These are phyloP conservation scores for Adelges cooleyi DNA, from an alignment of 1,140 invertebrate genomes.

Conservation along the genomic window DNA sequence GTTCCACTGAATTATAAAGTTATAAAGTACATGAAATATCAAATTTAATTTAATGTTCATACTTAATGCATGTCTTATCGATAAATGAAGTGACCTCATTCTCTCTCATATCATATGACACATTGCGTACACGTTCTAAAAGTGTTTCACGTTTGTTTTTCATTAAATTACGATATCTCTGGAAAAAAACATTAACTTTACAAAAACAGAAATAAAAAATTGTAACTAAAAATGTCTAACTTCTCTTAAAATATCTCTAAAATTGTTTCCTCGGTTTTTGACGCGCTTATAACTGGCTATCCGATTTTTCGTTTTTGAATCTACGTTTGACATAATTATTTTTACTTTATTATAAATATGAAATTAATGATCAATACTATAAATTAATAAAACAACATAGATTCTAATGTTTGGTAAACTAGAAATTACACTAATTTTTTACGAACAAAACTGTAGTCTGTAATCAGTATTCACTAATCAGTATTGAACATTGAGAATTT, in stretches of 20 bases:
- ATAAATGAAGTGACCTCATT: slow-evolving; percentile 16
- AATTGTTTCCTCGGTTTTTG: not conserved
- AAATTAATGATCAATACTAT: too few relatives aligned
- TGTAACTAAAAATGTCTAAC: not conserved
- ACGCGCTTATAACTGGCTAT: not conserved
- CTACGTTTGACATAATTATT: not conserved
- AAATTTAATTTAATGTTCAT: not conserved
- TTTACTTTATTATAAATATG: too few relatives aligned
- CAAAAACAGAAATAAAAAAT: not conserved
- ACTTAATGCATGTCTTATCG: slow-evolving; percentile 17
- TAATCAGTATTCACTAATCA: too few relatives aligned
- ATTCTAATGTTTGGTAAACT: too few relatives aligned
- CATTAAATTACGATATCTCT: not conserved
- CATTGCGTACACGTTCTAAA: slow-evolving; percentile 10
- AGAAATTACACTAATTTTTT: too few relatives aligned
- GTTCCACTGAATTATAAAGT: too few relatives aligned
- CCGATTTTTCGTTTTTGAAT: not conserved
- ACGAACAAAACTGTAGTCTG: too few relatives aligned
- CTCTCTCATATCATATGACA: slow-evolving; percentile 5
- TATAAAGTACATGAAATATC: too few relatives aligned
- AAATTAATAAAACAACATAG: too few relatives aligned
- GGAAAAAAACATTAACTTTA: not conserved
- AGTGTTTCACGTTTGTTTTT: slow-evolving; percentile 14
- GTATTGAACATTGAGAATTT: too few relatives aligned
- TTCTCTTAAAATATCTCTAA: slow-evolving; percentile 11